Evolutionary conservation across 2,888 invertebrate species (phyloP).

Genomic region (Azorinus chamasolen): DNA sequence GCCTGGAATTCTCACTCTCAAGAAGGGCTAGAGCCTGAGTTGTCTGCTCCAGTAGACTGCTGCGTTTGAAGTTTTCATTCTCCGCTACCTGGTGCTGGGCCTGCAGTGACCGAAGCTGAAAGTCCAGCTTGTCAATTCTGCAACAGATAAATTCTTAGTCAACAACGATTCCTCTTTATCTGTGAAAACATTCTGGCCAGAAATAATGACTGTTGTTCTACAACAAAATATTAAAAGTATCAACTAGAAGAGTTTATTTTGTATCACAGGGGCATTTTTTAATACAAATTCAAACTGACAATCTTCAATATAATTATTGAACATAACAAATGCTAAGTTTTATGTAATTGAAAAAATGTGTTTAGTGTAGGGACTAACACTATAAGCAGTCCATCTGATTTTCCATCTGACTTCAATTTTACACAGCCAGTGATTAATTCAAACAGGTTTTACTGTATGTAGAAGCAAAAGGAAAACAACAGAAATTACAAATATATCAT

Average conservation of each 20-base stretch:
- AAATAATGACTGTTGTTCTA: background rate
- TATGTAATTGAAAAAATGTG: no score
- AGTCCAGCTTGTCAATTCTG: conserved; percentile 81
- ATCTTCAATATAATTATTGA: no score
- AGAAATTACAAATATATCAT: no score
- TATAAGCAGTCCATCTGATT: background rate
- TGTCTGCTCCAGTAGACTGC: conserved; percentile 79
- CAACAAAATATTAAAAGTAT: background rate
- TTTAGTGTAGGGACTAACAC: no score
- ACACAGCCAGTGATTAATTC: background rate
- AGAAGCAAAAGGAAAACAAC: no score
- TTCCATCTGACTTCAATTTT: background rate
- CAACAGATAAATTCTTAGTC: conserved; percentile 9
- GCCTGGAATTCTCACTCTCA: conserved; percentile 81
- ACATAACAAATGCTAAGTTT: no score
- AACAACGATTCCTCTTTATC: background rate
- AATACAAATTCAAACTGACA: no score
- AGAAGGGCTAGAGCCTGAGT: conserved; percentile 76
- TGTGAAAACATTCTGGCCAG: background rate
- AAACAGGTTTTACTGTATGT: no score
- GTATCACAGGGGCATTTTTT: no score
- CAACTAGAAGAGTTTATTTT: background rate
- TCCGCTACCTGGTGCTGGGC: conserved; percentile 77
- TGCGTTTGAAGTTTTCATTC: conserved; percentile 76
- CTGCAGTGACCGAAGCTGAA: conserved; percentile 75